Evolutionary conservation across 2,113 vertebrate species (phyloP).

Genomic region (Takifugu bimaculatus): DNA sequence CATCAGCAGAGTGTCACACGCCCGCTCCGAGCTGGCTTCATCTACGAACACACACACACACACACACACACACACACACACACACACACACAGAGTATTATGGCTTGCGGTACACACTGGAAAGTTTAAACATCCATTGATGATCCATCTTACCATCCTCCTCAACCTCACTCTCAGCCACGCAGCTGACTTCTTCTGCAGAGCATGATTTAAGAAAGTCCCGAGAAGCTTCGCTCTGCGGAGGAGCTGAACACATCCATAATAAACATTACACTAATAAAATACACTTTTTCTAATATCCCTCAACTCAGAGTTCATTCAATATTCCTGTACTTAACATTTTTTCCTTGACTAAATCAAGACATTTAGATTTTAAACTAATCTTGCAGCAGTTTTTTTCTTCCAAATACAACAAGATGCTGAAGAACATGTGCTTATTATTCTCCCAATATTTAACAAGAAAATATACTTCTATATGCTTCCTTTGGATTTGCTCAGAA

Average conservation of each 20-base stretch:
- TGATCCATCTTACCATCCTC: constrained; percentile 40
- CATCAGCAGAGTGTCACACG: constrained; percentile 93
- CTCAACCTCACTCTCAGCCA: constrained; percentile 33
- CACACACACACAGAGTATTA: constrained; percentile 3
- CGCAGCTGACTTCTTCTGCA: constrained; percentile 80
- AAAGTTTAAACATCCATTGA: background rate
- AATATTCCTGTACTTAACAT: too few species aligned
- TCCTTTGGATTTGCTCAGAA: too few species aligned
- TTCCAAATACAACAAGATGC: too few species aligned
- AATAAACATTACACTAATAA: background rate
- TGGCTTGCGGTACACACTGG: background rate
- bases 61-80: constrained; percentile 19
- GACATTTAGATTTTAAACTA: too few species aligned
- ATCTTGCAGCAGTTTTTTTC: too few species aligned
- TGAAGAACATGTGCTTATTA: too few species aligned
- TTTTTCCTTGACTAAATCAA: too few species aligned
- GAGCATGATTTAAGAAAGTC: constrained; percentile 79
- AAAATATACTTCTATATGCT: too few species aligned
- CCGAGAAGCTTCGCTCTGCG: constrained; percentile 57
- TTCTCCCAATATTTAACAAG: too few species aligned
- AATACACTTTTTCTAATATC: background rate
- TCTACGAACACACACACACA: constrained; percentile 48
- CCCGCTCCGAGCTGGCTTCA: constrained; percentile 77
- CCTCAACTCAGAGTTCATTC: too few species aligned
- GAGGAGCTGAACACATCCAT: constrained; percentile 30